phyloP scores from a whole-genome alignment of 2,888 invertebrate genomes.

The Drosophila gaucha region DNA sequence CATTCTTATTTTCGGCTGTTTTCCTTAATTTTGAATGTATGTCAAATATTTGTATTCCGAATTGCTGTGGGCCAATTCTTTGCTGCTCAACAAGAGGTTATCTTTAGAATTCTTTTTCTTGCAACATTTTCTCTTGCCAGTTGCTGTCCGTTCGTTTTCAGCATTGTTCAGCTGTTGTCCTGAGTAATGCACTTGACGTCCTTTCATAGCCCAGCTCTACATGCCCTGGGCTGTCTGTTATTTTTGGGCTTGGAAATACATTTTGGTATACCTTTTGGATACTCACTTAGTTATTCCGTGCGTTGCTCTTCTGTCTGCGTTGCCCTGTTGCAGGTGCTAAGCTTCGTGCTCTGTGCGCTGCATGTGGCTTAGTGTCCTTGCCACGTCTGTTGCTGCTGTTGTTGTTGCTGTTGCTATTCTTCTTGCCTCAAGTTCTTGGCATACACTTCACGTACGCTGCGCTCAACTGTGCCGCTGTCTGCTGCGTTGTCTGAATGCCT shows the following conservation, averaged over 20 bases:
- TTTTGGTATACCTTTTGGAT: conserved; percentile 31
- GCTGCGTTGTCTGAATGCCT: conserved; percentile 77
- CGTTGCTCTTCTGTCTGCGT: conserved; percentile 56
- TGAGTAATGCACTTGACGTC: conserved; percentile 38
- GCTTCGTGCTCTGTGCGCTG: conserved; percentile 44
- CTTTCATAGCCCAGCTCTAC: conserved; percentile 18
- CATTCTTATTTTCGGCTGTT: neutral
- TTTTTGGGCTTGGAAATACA: conserved; percentile 21
- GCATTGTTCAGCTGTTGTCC: conserved; percentile 19
- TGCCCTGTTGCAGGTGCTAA: conserved; percentile 66
- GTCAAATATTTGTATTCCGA: neutral
- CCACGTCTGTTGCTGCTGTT: conserved; percentile 28
- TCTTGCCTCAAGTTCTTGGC: conserved; percentile 55
- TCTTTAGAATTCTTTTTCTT: neutral
- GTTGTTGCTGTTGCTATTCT: conserved; percentile 16
- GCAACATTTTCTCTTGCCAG: neutral
- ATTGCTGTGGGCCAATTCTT: neutral
- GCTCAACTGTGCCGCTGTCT: conserved; percentile 63
- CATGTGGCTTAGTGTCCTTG: conserved; percentile 59
- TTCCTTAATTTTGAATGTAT: neutral
- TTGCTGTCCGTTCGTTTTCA: neutral
- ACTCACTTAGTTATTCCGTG: conserved; percentile 68
- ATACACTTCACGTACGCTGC: conserved; percentile 73
- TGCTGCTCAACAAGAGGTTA: neutral
- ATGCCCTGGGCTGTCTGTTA: conserved; percentile 29